Percentiles rank a stretch among this genome's conserved stretches.
phyloP scores from a whole-genome alignment of 2,888 invertebrate genomes.

The Deroplatys truncata region DNA sequence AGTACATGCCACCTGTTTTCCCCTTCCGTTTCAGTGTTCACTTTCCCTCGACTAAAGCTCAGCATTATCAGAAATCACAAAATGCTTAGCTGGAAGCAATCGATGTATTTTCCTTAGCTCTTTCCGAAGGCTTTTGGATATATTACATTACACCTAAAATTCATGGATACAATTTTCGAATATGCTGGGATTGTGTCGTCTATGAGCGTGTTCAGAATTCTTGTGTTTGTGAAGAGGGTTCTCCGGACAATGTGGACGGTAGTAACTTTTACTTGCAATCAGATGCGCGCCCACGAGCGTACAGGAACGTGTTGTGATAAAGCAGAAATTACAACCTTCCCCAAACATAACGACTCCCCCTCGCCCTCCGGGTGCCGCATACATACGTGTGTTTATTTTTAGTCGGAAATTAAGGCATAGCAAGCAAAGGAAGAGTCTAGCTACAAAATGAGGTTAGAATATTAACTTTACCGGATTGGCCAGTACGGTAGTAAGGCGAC shows the following conservation, averaged over 20 bases:
- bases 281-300: background rate
- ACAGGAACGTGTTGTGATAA: background rate
- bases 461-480: background rate
- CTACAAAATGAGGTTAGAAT: background rate
- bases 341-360: background rate
- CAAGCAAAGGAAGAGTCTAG: background rate
- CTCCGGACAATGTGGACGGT: background rate
- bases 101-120: too few species aligned
- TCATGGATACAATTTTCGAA: too few species aligned
- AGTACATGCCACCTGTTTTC: too few species aligned
- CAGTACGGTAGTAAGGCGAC: background rate
- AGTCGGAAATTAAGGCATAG: background rate
- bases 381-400: background rate
- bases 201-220: too few species aligned
- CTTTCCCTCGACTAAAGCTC: too few species aligned
- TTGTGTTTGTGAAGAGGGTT: background rate
- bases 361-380: background rate
- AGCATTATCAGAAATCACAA: too few species aligned
- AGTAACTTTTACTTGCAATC: background rate
- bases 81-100: too few species aligned
- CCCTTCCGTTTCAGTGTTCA: too few species aligned
- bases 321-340: background rate
- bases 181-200: too few species aligned
- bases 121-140: too few species aligned
- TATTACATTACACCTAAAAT: too few species aligned